Conservation (phyloP, 2,888 invertebrate species). For the Oligia latruncula region DNA sequence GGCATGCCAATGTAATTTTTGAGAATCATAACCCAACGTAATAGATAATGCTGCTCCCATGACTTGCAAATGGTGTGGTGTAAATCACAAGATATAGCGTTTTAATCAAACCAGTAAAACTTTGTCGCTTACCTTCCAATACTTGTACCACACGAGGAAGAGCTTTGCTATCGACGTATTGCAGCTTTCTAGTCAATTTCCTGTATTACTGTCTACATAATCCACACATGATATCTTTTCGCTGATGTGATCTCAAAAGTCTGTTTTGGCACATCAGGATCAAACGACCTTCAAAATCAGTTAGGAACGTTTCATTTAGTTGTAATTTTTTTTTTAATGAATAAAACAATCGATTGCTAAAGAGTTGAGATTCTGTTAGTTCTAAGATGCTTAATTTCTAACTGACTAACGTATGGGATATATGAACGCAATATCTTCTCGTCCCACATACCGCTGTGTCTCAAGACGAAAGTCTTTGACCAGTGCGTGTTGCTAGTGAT, state of each 20-base stretch:
- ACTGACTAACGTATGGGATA: too few species aligned
- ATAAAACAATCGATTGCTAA: too few species aligned
- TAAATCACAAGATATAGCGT: slow-evolving; percentile 1
- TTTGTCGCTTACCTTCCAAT: neutral
- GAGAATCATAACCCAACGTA: neutral
- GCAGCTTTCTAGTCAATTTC: slow-evolving; percentile 46
- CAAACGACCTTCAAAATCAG: neutral
- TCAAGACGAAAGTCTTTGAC: too few species aligned
- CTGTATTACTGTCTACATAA: slow-evolving; percentile 24
- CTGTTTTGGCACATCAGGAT: neutral
- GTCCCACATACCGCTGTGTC: too few species aligned
- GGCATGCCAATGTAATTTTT: neutral
- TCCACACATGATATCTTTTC: slow-evolving; percentile 13
- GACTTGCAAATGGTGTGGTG: neutral
- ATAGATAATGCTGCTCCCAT: neutral
- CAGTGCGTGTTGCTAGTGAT: too few species aligned
- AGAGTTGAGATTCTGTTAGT: neutral
- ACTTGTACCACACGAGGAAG: slow-evolving; percentile 38
- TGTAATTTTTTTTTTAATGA: neutral
- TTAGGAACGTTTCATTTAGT: neutral
- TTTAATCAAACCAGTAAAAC: neutral
- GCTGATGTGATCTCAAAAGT: neutral
- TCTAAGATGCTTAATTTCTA: neutral
- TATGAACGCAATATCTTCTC: too few species aligned
- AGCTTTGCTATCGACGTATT: slow-evolving; percentile 34